phyloP scores from a whole-genome alignment of 2,888 invertebrate genomes.

The Melinopterus prodromus region DNA sequence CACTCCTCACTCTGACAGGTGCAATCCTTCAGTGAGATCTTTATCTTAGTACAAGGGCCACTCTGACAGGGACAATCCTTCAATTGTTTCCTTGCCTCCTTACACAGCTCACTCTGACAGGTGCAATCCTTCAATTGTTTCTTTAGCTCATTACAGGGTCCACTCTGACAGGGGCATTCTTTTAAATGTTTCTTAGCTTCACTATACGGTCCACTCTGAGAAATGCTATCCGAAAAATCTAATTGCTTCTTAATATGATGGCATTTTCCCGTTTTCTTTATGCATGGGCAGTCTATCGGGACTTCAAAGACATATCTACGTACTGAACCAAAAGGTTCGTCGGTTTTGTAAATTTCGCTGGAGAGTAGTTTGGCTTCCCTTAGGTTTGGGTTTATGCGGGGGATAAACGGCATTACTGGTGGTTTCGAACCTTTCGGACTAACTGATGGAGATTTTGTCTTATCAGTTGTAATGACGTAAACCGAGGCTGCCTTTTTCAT shows the following conservation, averaged over 20 bases:
- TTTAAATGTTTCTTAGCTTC: background rate
- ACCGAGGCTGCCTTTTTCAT: conserved; percentile 50
- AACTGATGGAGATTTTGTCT: conserved; percentile 10
- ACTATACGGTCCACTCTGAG: background rate
- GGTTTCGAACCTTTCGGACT: conserved; percentile 10
- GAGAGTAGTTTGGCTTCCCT: conserved; percentile 32
- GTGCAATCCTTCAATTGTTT: background rate
- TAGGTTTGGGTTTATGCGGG: conserved; percentile 22
- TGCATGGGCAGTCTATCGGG: conserved; percentile 27
- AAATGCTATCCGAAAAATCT: background rate
- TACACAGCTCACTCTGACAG: background rate
- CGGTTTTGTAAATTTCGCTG: conserved; percentile 27
- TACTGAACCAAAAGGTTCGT: conserved; percentile 28
- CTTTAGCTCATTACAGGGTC: background rate
- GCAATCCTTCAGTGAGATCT: background rate
- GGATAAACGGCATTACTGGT: conserved; percentile 15
- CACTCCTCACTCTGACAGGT: too few relatives aligned
- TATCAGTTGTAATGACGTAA: conserved; percentile 50
- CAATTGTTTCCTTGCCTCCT: background rate
- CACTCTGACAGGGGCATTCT: background rate
- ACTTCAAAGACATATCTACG: conserved; percentile 37
- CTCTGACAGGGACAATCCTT: background rate
- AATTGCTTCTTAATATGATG: background rate
- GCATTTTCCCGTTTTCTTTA: background rate
- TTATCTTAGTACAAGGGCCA: background rate